Base-by-base conservation (phyloP, 2,113 vertebrate species). In the Thymallus thymallus region DNA sequence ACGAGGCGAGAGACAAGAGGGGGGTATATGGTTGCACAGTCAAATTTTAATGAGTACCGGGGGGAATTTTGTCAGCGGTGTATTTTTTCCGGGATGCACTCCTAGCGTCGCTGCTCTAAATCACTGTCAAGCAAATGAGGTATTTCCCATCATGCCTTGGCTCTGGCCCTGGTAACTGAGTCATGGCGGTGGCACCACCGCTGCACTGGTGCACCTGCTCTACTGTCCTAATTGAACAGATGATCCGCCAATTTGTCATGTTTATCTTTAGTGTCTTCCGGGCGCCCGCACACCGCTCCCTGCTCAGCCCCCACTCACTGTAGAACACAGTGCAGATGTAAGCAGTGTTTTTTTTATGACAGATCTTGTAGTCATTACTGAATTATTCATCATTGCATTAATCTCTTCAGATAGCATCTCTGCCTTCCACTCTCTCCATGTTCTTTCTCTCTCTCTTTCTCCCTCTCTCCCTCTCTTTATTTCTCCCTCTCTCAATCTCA, bases 321-420 rank as follows among this genome's bases (percentile, higher is more conserved):
- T 72, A 69, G 76, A 89, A 91, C 86, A 83, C 63, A 64, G 83
- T 81, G 85, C 91, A 90, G 92, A 87, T 92, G 91, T 88, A 83
- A 82, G 75, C 79, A 73, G 66, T 24, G 71, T 86, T 84, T 80
- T n/a, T 79, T 88, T 82, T 85, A 78, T 88, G 89, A 92, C 92
- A 89, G 93, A 92, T 93, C 93, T 93, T 89, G 88, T 91, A 84
- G 93, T 95, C 92, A 90, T 94, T 93, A 93, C 81, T 95, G 94
- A 95, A 96, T 96, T 94, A 95, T 97, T 96, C 94, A 95, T 96
- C 78, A 85, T 80, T 83, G 93, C 93, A 87, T 94, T 94, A 94
- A 93, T 92, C 91, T 87, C 93, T 94, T 90, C 92, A 88, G 93
- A 94, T 94, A 93, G 83, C 91, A 90, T 91, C 89, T 88, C 79